Conservation (phyloP, 1,140 invertebrate genomes). For the Heterodera schachtii region DNA sequence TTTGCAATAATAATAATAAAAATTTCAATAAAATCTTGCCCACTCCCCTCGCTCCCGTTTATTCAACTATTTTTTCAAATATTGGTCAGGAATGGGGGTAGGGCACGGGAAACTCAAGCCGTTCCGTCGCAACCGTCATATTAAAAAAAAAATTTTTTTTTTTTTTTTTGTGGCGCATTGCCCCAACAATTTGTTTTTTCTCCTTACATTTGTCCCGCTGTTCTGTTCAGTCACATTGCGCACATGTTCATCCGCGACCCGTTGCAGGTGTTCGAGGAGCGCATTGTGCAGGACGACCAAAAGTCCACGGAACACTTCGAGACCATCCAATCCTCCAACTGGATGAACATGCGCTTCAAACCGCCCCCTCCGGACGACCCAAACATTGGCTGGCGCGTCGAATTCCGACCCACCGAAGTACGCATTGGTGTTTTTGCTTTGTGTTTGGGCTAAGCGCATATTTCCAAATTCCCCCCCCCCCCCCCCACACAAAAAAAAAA, state of each 20-base stretch:
- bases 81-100: too few relatives aligned
- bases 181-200: neutral
- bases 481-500: too few relatives aligned
- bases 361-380: constrained; percentile 79
- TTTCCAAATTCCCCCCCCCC: too few relatives aligned
- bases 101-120: too few relatives aligned
- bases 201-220: too few relatives aligned
- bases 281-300: constrained; percentile 88
- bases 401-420: constrained; percentile 94
- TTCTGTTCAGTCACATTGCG: constrained; percentile 87
- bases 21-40: too few relatives aligned
- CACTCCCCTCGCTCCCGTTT: too few relatives aligned
- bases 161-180: neutral
- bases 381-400: constrained; percentile 94
- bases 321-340: constrained; percentile 98
- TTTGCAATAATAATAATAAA: too few relatives aligned
- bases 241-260: constrained; percentile 98
- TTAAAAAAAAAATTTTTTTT: too few relatives aligned
- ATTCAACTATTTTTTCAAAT: too few relatives aligned
- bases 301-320: constrained; percentile 98
- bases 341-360: constrained; percentile 97
- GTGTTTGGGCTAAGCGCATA: too few relatives aligned
- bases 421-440: neutral
- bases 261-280: constrained; percentile 85
- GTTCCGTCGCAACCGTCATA: too few relatives aligned